A percentile compares a stretch with the other conserved stretches of the same genome.
phyloP scores from a whole-genome alignment of 2,888 invertebrate species.

The Lomographa bimaculata region DNA sequence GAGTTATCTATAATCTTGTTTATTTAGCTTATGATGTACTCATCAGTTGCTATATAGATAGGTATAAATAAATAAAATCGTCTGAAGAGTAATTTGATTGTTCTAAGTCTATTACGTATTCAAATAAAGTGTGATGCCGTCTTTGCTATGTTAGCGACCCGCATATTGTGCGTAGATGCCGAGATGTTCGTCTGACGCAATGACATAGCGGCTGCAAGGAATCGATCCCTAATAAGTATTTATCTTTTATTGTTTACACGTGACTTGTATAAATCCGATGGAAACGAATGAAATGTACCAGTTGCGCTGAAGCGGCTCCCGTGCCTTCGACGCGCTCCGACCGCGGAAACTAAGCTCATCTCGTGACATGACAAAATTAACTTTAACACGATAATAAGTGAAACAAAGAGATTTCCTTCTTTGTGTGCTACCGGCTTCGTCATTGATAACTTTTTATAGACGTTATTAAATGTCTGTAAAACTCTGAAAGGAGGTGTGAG shows the following conservation, averaged over 20 bases:
- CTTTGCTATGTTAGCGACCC: background rate
- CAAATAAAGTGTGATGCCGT: no score
- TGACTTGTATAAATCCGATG: conserved; percentile 52
- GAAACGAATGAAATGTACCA: conserved; percentile 46
- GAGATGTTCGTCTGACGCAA: conserved; percentile 8
- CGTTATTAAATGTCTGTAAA: no score
- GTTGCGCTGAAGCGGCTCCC: conserved; percentile 39
- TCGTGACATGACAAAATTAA: conserved; percentile 45
- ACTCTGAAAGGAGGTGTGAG: conserved; percentile 27
- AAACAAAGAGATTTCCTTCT: conserved; percentile 51
- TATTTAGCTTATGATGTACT: no score
- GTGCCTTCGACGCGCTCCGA: conserved; percentile 38
- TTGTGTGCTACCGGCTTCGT: conserved; percentile 36
- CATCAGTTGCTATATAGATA: no score
- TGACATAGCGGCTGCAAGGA: conserved; percentile 26
- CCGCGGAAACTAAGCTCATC: conserved; percentile 34
- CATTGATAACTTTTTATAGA: conserved; percentile 31
- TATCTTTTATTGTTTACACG: conserved; percentile 54
- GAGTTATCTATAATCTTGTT: no score
- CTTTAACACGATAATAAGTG: conserved; percentile 45
- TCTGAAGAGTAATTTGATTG: no score
- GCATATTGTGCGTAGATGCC: conserved; percentile 4
- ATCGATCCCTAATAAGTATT: conserved; percentile 34
- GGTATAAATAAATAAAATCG: no score
- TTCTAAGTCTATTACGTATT: no score